Percentiles rank a stretch among this genome's conserved stretches.
Conservation (phyloP, 2,113 vertebrate genomes). For the Ammodytes dubius region DNA sequence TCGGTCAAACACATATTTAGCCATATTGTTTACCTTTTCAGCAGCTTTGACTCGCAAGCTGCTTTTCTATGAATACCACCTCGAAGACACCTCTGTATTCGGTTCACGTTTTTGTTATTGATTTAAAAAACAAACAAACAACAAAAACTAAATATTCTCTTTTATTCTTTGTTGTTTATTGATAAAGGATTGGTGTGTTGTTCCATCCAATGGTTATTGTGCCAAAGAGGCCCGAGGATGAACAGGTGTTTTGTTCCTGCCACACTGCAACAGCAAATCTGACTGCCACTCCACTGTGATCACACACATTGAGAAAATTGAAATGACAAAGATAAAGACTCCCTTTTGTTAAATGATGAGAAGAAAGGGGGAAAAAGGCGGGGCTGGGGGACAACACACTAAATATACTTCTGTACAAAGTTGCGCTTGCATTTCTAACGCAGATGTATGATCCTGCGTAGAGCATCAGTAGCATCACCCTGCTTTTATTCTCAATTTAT, state of each 20-base stretch:
- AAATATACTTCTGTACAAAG: conserved; percentile 25
- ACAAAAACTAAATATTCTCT: not conserved
- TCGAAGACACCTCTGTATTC: conserved; percentile 29
- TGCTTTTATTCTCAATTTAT: not conserved
- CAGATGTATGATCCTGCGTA: conserved; percentile 6
- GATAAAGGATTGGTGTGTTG: conserved; percentile 29
- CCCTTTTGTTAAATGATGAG: conserved; percentile 27
- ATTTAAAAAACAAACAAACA: conserved; percentile 33
- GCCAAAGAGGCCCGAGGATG: conserved; percentile 41
- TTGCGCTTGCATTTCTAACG: not conserved
- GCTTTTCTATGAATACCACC: not conserved
- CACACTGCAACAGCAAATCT: conserved; percentile 8
- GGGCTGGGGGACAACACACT: conserved; percentile 31
- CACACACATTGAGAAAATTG: conserved; percentile 60
- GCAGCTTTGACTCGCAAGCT: not conserved
- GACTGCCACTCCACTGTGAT: conserved; percentile 50
- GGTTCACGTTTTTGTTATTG: conserved; percentile 22
- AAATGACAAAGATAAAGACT: conserved; percentile 51
- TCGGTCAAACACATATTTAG: not conserved
- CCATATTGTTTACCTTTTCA: conserved; percentile 2
- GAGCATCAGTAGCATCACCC: not conserved
- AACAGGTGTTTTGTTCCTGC: conserved; percentile 34
- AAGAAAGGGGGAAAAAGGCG: conserved; percentile 14
- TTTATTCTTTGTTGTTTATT: conserved; percentile 52
- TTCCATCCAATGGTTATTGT: conserved; percentile 30